Base-by-base conservation (phyloP, 2,888 invertebrate species). In the Cosmorhoe ocellata region DNA sequence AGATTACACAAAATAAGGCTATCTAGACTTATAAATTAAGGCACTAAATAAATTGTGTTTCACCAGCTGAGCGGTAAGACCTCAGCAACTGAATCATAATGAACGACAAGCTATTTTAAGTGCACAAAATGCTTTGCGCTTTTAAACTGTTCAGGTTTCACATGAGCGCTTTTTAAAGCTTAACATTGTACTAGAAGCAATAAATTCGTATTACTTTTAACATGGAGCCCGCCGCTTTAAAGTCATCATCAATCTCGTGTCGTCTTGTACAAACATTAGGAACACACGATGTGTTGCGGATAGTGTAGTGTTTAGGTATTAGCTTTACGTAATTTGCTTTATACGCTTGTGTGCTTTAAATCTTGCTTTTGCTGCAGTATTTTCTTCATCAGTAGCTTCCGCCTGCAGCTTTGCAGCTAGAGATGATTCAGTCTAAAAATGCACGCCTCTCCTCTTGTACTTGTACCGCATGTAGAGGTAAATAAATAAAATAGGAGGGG, bases 171-270 rank as follows among this genome's bases (percentile, higher is more conserved):
- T 49, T 46, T 51, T 47, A 58, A 52, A 48, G 56, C 51, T 54
- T 44, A 43, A 36, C 30, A 40, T 31, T 58, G 53, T 52, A 56
- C 40, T 14, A 36, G 51, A 48, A 51, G 54, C 51, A 56, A 74
- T 77, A 74, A 69, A 74, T 72, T 66, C 62, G 55, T 60, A 66
- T 73, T 69, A 69, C 68, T 66, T 68, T 55, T 50, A 58, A 56
- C 57, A 53, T 58, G 59, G 56, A 58, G 60, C 61, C 66, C 62
- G 54, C 63, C 45, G 53, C 42, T 51, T 53, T 56, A 54, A 49
- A 61, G 59, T 69, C 65, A 63, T 60, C 76, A 81, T 83, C 79
- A 79, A 83, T 81, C 79, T 79, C 72, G 30, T 64, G 71, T 73
- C 74, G 67, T 63, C 63, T 63, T 61, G 46, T 40, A 37, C 45